These are phyloP conservation scores for Gymnocephalus cernua DNA, from an alignment of 2,113 vertebrate genomes.

Conservation along the genomic window DNA sequence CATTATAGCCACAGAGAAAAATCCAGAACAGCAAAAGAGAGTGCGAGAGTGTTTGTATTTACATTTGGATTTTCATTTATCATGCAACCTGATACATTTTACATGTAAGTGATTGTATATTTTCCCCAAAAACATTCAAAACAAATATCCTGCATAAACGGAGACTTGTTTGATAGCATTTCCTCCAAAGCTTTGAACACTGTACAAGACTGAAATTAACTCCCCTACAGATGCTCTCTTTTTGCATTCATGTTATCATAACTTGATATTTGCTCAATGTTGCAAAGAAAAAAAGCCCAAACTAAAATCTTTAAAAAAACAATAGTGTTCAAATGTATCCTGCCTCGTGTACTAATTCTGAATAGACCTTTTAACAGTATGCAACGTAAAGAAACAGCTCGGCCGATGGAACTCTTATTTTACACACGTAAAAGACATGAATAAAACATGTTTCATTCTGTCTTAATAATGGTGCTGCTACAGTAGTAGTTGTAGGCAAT, in stretches of 20 bases:
- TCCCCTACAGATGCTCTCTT: neutral
- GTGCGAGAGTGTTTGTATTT: neutral
- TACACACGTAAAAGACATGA: neutral
- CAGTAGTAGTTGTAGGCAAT: conserved; percentile 25
- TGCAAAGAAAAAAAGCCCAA: neutral
- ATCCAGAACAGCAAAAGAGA: neutral
- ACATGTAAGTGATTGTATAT: neutral
- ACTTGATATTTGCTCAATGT: neutral
- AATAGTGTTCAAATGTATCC: neutral
- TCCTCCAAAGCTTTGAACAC: neutral
- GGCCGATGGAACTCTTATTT: neutral
- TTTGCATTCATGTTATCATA: neutral
- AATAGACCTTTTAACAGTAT: neutral
- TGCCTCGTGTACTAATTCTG: neutral
- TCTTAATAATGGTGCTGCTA: conserved; percentile 26
- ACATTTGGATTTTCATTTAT: neutral
- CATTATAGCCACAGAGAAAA: conserved; percentile 5
- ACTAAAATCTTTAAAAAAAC: too few species aligned
- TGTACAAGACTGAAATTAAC: neutral
- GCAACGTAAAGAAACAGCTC: neutral
- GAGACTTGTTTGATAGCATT: neutral
- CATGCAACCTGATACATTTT: neutral
- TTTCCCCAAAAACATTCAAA: neutral
- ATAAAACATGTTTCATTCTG: conserved; percentile 6
- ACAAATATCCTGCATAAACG: neutral